phyloP scores from a whole-genome alignment of 1,140 invertebrate species.

The Leptestheria dahalacensis region DNA sequence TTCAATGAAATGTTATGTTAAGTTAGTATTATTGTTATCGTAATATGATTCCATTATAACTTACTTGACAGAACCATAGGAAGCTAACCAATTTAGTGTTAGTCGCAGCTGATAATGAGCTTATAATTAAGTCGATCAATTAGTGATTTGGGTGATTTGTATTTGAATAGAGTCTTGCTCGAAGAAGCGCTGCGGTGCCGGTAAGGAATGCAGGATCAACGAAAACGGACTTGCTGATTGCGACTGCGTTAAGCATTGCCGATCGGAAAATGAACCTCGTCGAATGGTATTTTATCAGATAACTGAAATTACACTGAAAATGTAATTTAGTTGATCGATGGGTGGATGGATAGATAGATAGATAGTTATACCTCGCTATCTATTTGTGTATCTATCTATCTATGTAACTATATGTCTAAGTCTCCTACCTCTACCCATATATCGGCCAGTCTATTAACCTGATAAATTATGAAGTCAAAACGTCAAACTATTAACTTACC shows the following conservation, averaged over 20 bases:
- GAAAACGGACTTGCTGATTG: conserved; percentile 59
- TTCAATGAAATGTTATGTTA: too few species aligned
- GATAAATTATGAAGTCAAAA: neutral
- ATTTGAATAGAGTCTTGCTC: conserved; percentile 52
- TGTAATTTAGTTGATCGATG: neutral
- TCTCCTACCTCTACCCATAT: too few species aligned
- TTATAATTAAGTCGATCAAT: neutral
- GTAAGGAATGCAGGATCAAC: conserved; percentile 61
- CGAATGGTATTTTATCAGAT: conserved; percentile 39
- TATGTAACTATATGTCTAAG: too few species aligned
- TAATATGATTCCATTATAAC: too few species aligned
- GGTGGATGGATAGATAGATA: neutral
- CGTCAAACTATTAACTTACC: neutral
- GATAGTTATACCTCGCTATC: neutral
- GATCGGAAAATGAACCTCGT: conserved; percentile 55
- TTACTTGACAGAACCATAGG: too few species aligned
- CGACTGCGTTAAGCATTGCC: conserved; percentile 71
- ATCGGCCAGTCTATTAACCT: neutral
- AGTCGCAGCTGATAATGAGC: neutral
- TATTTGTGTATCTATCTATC: too few species aligned
- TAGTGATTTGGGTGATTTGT: neutral
- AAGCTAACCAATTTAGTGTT: neutral
- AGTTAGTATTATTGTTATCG: too few species aligned
- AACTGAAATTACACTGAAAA: neutral
- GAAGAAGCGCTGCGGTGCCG: conserved; percentile 74